Percentiles rank a stretch among this genome's conserved stretches.
phyloP scores from a whole-genome alignment of 2,113 vertebrate species.

The Struthidea cinerea region DNA sequence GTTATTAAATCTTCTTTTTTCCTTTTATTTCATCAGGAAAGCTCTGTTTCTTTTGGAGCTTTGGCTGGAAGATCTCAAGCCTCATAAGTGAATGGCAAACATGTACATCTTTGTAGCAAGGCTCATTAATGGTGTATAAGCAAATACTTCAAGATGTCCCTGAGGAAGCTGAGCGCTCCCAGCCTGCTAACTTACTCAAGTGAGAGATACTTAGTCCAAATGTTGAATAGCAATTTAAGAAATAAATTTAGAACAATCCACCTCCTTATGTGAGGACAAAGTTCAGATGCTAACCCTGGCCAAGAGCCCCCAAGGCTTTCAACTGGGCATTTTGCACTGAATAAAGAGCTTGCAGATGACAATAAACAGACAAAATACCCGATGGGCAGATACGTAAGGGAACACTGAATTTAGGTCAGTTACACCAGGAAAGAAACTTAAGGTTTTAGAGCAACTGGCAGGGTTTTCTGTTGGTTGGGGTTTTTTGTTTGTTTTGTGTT shows the following conservation, averaged over 20 bases:
- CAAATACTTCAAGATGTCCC: neutral
- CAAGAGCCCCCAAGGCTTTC: neutral
- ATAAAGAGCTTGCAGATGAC: slow-evolving; percentile 18
- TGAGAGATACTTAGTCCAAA: neutral
- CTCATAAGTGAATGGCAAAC: neutral
- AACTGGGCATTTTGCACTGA: neutral
- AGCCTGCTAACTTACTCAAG: neutral
- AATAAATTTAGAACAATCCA: slow-evolving; percentile 34
- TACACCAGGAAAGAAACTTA: slow-evolving; percentile 22
- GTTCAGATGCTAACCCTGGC: neutral
- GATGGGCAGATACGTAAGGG: neutral
- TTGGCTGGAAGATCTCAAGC: neutral
- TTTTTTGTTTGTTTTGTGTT: neutral
- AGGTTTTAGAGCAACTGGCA: neutral
- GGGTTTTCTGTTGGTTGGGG: neutral
- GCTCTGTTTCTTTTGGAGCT: neutral
- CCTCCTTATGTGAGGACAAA: slow-evolving; percentile 12
- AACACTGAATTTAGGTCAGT: slow-evolving; percentile 47
- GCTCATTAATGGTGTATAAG: neutral
- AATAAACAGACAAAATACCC: neutral
- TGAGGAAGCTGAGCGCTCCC: neutral
- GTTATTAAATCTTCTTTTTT: neutral
- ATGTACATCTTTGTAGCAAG: neutral
- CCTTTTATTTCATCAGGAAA: neutral
- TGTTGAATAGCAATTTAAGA: neutral